These are phyloP conservation scores for Emydocephalus ijimae DNA, from an alignment of 2,113 vertebrate species.

Conservation along the genomic window DNA sequence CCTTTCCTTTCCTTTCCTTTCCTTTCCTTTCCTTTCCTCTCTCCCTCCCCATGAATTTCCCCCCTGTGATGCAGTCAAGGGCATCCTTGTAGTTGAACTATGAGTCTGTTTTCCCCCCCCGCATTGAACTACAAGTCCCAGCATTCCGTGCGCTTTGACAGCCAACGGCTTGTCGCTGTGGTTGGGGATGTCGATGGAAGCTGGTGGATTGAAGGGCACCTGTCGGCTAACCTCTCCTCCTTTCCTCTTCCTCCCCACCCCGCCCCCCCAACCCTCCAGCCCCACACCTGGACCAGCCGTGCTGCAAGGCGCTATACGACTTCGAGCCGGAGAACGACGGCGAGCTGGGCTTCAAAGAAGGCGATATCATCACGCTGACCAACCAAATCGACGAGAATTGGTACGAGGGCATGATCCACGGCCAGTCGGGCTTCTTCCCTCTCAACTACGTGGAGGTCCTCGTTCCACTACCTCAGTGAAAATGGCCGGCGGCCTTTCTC, in stretches of 20 bases:
- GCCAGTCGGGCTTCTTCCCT: conserved; percentile 96
- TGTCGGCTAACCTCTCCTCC: fast-evolving
- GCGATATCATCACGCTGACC: conserved; percentile 94
- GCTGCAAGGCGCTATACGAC: conserved; percentile 94
- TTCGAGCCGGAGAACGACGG: conserved; percentile 97
- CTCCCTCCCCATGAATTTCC: too few relatives aligned
- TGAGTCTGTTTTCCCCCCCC: too few relatives aligned
- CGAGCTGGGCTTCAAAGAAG: conserved; percentile 94
- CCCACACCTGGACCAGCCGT: conserved; percentile 87
- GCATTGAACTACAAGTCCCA: not conserved
- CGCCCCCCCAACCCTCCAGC: fast-evolving
- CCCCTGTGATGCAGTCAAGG: too few relatives aligned
- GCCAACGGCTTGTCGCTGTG: not conserved
- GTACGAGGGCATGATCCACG: conserved; percentile 94
- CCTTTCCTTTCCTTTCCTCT: too few relatives aligned
- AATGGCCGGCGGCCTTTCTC: not conserved
- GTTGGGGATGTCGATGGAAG: not conserved
- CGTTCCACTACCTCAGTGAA: conserved; percentile 89
- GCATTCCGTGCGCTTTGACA: not conserved
- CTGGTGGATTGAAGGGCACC: not conserved
- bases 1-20: too few relatives aligned
- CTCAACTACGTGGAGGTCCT: conserved; percentile 97
- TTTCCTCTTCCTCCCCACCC: fast-evolving
- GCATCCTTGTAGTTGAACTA: too few relatives aligned
- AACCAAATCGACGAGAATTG: conserved; percentile 99